Percentiles rank a stretch among this genome's conserved stretches.
Conservation (phyloP, 2,797 vertebrate species). For the Lepidocolaptes lacrymiger region DNA sequence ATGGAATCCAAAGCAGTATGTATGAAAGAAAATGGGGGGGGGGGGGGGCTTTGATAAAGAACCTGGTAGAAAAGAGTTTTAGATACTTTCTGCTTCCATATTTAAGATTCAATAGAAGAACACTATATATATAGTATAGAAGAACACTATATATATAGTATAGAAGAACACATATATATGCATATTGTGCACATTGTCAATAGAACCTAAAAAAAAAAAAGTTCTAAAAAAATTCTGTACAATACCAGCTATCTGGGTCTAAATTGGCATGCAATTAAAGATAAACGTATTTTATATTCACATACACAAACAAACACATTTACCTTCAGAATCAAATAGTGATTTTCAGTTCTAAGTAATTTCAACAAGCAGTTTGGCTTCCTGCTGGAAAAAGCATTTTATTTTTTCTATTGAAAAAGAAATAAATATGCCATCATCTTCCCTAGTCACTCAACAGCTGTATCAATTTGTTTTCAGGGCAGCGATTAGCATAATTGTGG, state of each 20-base stretch:
- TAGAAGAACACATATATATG: no score
- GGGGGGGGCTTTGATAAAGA: not conserved
- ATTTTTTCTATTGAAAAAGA: slow-evolving; percentile 28
- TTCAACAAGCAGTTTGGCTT: slow-evolving; percentile 34
- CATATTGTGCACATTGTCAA: not conserved
- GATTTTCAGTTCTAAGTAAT: slow-evolving; percentile 28
- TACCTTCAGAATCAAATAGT: slow-evolving; percentile 15
- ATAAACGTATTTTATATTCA: slow-evolving; percentile 19
- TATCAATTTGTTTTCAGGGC: slow-evolving; percentile 64
- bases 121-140: not conserved
- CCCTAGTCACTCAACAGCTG: slow-evolving; percentile 43
- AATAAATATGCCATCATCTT: slow-evolving; percentile 36
- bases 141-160: not conserved
- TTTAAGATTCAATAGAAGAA: not conserved
- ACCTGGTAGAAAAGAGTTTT: not conserved
- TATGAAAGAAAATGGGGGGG: not conserved
- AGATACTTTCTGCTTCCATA: not conserved
- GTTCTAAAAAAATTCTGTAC: not conserved
- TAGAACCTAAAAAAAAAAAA: not conserved
- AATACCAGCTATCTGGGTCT: not conserved
- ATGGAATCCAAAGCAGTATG: not conserved
- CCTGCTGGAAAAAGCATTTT: slow-evolving; percentile 14
- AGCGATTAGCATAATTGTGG: slow-evolving; percentile 59
- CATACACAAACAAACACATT: slow-evolving; percentile 24
- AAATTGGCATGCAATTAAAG: slow-evolving; percentile 1